Percentiles rank a stretch among this genome's conserved stretches.
Conservation (phyloP, 2,888 invertebrate genomes). For the Ischnus inquisitorius region DNA sequence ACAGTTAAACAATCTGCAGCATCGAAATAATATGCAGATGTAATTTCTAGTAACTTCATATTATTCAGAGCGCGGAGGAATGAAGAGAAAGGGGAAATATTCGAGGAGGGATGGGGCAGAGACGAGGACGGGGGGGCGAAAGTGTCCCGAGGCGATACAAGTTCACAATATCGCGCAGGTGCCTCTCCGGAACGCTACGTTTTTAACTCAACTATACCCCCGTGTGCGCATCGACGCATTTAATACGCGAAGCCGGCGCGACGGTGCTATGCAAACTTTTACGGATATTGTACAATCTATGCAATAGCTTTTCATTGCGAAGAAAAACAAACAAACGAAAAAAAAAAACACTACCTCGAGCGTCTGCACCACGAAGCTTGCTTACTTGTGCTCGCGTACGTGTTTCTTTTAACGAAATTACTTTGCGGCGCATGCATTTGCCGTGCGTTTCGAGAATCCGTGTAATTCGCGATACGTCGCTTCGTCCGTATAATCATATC, state of each 20-base stretch:
- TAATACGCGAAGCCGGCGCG: slow-evolving; percentile 26
- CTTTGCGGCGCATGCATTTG: background rate
- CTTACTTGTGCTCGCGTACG: background rate
- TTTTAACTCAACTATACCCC: slow-evolving; percentile 48
- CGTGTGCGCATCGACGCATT: slow-evolving; percentile 52
- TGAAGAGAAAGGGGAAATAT: background rate
- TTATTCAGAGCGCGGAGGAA: slow-evolving; percentile 61
- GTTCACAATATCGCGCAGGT: slow-evolving; percentile 60
- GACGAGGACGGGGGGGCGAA: slow-evolving; percentile 26
- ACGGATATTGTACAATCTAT: slow-evolving; percentile 35
- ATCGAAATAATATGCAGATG: slow-evolving; percentile 82
- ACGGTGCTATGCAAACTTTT: slow-evolving; percentile 47
- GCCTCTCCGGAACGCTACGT: slow-evolving; percentile 10
- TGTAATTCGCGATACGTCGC: slow-evolving; percentile 40
- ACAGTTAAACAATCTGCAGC: slow-evolving; percentile 81
- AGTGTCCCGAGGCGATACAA: slow-evolving; percentile 67
- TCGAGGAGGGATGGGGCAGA: background rate
- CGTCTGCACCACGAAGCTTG: background rate
- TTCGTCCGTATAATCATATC: slow-evolving; percentile 3
- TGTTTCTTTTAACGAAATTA: slow-evolving; percentile 21
- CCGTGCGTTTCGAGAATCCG: background rate
- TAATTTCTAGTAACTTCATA: slow-evolving; percentile 81
- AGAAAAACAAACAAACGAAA: slow-evolving; percentile 6
- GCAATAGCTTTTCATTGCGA: slow-evolving; percentile 27
- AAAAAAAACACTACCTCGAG: background rate